Base-by-base conservation (phyloP, 1,140 invertebrate genomes). In the Hylyphantes graminicola region DNA sequence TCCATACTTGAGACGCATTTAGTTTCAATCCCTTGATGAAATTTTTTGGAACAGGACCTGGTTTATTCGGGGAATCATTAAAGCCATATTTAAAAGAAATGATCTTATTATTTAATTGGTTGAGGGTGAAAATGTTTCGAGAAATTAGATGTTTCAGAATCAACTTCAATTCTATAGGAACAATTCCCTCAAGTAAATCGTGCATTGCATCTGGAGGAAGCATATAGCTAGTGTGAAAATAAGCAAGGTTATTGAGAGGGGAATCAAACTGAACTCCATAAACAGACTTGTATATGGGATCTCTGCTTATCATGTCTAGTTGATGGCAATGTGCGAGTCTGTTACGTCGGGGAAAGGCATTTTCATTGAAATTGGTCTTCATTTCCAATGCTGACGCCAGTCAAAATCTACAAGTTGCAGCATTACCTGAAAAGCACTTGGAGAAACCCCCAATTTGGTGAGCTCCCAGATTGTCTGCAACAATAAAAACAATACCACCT, bases 61-160 rank as follows among this genome's bases (percentile, higher is more conserved):
- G 65, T 68, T 68, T 68, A 68, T 68, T 68, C 8, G 13, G 13
- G 1, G 65, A 2, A 48, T 68, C 65, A 68, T 68, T 68, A n/a
- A 2, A 7, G 19, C 65, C 65, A 19, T 19, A 68, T 21, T 68
- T 68, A 19, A 48, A 17, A 4, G 12, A n/a, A 11, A 2, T 17
- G 13, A 68, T 68, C 19, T 68, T 68, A n/a, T 0, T 4, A 68
- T 68, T 68, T 48, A 68, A 48, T n/a, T 68, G 15, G 4, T 19
- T 13, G 15, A 68, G 35, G 35, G 13, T 68, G 5, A 68, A 19
- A 21, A n/a, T 5, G 11, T 68, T 2, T 2, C 12, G 12, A 1
- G 35, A n/a, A 68, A 68, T 68, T 2, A 68, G 21, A 13, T 21
- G 0, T 1, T 68, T 2, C 2, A 68, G 4, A 21, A 68, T 68